Evolutionary conservation across 2,113 vertebrate genomes (phyloP).

Genomic region (Panthera leo): DNA sequence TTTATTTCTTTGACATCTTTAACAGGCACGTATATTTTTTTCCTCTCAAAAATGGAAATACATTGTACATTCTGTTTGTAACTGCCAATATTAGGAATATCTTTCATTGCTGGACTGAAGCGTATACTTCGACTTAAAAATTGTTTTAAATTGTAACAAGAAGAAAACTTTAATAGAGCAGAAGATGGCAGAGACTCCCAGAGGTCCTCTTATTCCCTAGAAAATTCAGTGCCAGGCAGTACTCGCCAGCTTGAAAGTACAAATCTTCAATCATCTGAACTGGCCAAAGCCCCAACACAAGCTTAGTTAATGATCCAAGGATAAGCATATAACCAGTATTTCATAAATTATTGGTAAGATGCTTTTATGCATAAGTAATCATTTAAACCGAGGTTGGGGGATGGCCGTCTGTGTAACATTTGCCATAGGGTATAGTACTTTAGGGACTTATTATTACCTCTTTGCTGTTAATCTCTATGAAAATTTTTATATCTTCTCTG

Average conservation of each 20-base stretch:
- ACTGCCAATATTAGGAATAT: neutral
- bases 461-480: conserved; percentile 22
- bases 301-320: neutral
- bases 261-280: neutral
- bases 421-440: neutral
- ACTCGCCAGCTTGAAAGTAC: neutral
- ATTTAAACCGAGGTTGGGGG: neutral
- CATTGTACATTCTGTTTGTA: neutral
- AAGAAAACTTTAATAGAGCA: neutral
- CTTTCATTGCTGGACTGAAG: conserved; percentile 8
- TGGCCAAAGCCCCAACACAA: neutral
- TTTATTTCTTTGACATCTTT: conserved; percentile 10
- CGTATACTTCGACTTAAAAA: neutral
- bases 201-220: neutral
- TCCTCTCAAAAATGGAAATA: conserved; percentile 20
- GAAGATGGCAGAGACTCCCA: neutral
- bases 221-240: neutral
- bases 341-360: conserved; percentile 3
- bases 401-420: neutral
- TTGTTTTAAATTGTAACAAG: neutral
- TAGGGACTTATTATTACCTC: conserved; percentile 1
- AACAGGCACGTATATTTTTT: neutral
- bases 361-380: neutral
- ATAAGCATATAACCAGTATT: neutral
- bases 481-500: conserved; percentile 32